Base-by-base conservation (phyloP, 2,888 invertebrate species). In the Dermolepida albohirtum region DNA sequence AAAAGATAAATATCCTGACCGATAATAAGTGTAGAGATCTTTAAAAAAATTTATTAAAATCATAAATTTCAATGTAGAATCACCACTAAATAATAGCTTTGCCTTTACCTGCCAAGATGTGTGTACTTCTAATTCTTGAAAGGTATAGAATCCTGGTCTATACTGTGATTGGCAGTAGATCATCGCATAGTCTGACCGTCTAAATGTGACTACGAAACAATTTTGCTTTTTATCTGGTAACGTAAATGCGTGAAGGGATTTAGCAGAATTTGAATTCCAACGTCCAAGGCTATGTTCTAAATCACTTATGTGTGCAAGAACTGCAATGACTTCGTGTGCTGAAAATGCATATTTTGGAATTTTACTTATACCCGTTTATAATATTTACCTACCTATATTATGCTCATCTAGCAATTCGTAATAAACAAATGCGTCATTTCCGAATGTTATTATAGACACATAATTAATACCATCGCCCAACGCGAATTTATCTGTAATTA, bases 261-360 rank as follows among this genome's bases (percentile, higher is more conserved):
- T 66, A 1, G 79, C 78, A 12, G 75, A 76, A 64, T 75, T 77
- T 40, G 74, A 75, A 6, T 63, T 47, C 52, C 78, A 74, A 1
- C 64, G 40, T 14, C 47, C 41, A 7, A 67, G 22, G 8, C 70
- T 67, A 57, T 66, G 63, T 44, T 64, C 49, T 6, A 44, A n/a
- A 7, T 44, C 47, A n/a, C 49, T 47, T 47, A 62, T 16, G 1
- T 0, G 4, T 34, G 47, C n/a, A 47, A 62, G 34, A 10, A 6
- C 22, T 47, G 47, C 59, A 16, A 29, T 34, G 27, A n/a, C 5
- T 34, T 2, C 10, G 12, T 34, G 4, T 12, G 12, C 40, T 40
- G 12, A 34, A 52, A 52, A n/a, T n/a, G n/a, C 11, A 29, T 8
- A 52, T 52, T 29, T 29, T 52, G 0, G 1, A 6, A n/a, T 11